Conservation (phyloP, 2,113 vertebrate genomes). For the Aix galericulata region DNA sequence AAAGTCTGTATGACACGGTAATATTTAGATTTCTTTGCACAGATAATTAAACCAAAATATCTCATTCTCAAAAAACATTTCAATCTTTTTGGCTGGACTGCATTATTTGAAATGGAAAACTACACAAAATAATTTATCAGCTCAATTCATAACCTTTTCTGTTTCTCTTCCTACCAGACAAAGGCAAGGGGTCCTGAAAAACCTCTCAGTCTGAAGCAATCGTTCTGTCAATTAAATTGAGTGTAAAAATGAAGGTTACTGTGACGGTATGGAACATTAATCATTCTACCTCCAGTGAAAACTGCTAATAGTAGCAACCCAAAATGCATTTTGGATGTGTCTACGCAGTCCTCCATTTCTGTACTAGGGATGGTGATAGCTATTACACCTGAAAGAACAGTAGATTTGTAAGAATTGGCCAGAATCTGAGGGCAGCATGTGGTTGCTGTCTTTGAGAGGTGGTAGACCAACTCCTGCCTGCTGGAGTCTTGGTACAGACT, state of each 20-base stretch:
- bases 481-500: neutral
- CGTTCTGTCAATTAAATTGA: neutral
- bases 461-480: neutral
- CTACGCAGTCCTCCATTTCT: neutral
- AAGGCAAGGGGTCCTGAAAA: neutral
- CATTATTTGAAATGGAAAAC: neutral
- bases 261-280: neutral
- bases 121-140: neutral
- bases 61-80: constrained; percentile 9
- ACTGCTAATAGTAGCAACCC: neutral
- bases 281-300: neutral
- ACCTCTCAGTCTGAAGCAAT: neutral
- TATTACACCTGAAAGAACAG: neutral
- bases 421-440: neutral
- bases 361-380: neutral
- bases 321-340: neutral
- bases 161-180: neutral
- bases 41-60: neutral
- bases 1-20: neutral
- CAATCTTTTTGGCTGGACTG: neutral
- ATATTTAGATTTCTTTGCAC: neutral
- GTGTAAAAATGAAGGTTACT: neutral
- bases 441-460: neutral
- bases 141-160: neutral
- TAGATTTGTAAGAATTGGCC: neutral